A percentile compares a stretch with the other conserved stretches of the same genome.
Conservation (phyloP, 2,113 vertebrate genomes). For the Turnix velox region DNA sequence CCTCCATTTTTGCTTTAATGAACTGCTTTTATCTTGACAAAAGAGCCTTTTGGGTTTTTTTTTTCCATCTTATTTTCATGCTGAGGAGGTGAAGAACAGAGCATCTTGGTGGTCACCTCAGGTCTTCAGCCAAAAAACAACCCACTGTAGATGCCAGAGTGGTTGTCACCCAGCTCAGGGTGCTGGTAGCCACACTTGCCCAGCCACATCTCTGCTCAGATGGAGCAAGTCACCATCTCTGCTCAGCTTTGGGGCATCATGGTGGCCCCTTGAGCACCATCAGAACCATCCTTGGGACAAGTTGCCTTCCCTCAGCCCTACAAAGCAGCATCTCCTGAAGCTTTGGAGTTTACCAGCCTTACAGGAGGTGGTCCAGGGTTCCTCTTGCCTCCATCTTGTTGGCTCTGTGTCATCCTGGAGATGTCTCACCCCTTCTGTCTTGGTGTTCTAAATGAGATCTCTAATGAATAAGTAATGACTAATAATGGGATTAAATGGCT, state of each 20-base stretch:
- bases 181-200: not conserved
- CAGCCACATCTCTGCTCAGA: not conserved
- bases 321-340: not conserved
- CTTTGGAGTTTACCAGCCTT: not conserved
- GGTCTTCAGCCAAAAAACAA: not conserved
- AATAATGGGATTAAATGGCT: not conserved
- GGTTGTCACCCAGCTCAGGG: not conserved
- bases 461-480: not conserved
- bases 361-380: not conserved
- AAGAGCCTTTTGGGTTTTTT: no score
- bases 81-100: not conserved
- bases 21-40: not conserved
- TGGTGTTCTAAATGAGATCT: not conserved
- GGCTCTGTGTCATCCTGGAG: not conserved
- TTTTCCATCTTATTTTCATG: not conserved
- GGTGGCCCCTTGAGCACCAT: fast-evolving
- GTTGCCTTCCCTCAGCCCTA: not conserved
- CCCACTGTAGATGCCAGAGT: not conserved
- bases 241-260: not conserved
- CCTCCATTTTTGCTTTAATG: not conserved
- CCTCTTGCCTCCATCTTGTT: not conserved
- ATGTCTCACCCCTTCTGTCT: not conserved
- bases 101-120: not conserved
- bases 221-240: fast-evolving
- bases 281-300: not conserved